Evolutionary conservation across 2,888 invertebrate genomes (phyloP), one percentile per base, ranked within the genome.

Genomic region (Stenodera caucasica): DNA sequence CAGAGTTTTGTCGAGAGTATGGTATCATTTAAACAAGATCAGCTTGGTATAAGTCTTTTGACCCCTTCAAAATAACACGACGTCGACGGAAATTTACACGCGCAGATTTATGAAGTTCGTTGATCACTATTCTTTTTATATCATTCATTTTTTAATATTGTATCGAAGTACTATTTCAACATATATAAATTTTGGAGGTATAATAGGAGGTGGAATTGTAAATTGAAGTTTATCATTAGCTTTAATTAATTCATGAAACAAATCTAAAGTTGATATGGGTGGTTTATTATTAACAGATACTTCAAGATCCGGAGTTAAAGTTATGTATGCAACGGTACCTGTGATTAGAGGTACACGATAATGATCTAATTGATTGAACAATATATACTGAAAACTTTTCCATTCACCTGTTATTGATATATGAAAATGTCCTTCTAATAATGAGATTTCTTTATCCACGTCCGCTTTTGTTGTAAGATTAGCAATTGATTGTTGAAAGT

Each of bases 1-100:
- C 70, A 40, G 70, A 73, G 55, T 75, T 77, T 29, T 63, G 49
- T 32, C 55, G 60, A 15, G 74, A 49, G 71, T 71, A 73, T 5
- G 63, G 56, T 18, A 40, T 18, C 37, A 40, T 40, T 40, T 59
- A 55, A 8, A 51, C 55, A 6, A 59, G 40, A 59, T 59, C 59
- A 26, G 55, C 50, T 37, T 59, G 59, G 33, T 35, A 59, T 26
- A 59, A 55, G 30, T 59, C 55, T 35, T 54, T 55, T 40, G 55
- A 50, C 21, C 35, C 8, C 40, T 59, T 59, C 3, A 55, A n/a
- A n/a, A 58, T 54, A 32, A 55, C 49, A 21, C 35, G 40, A n/a
- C 54, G 45, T 8, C 58, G 15, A 49, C 35, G 14, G 33, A 54
- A 58, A 55, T 49, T 58, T 32, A 30, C 53, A 32, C 58, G 21